Base-by-base conservation (phyloP, 2,888 invertebrate genomes). In the Thalpophila matura region DNA sequence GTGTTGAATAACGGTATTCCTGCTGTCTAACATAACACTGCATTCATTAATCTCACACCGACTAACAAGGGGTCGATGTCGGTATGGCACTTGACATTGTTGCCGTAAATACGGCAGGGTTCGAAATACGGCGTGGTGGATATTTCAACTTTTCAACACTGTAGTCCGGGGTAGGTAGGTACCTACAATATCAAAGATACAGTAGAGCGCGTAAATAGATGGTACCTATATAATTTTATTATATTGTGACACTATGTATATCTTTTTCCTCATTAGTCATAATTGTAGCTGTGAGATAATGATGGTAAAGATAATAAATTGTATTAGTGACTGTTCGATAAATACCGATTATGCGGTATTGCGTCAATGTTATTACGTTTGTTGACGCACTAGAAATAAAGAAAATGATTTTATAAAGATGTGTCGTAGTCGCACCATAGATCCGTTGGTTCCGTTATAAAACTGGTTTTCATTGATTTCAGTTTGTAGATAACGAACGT, bases 361-460 rank as follows among this genome's bases (percentile, higher is more conserved):
- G 24, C 56, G 64, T 64, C 51, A 63, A n/a, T 51, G 4, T 24
- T 45, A 10, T 20, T 33, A 33, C 5, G 7, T n/a, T 9, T 61
- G 22, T 22, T 59, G 62, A 50, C 53, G 31, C 26, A 53, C 31
- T 31, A 14, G 27, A 29, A 33, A 22, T 33, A 3, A 27, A 9
- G n/a, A 20, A 29, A 3, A 29, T 14, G 18, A 61, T 22, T 10
- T 7, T 22, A n/a, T 9, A 27, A 9, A n/a, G 2, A 18, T 27
- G 5, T 9, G 10, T 58, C 22, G 38, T 37, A n/a, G n/a, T n/a
- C n/a, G 9, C 14, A 10, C n/a, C 6, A 29, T 18, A 35, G 16
- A 27, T 7, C 9, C 24, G 16, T 60, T 35, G 10, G 9, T 60
- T 31, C 14, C 12, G 12, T 24, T 3, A 4, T 24, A 26, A 22